phyloP scores from a whole-genome alignment of 2,113 vertebrate genomes.

The Paramormyrops kingsleyae region DNA sequence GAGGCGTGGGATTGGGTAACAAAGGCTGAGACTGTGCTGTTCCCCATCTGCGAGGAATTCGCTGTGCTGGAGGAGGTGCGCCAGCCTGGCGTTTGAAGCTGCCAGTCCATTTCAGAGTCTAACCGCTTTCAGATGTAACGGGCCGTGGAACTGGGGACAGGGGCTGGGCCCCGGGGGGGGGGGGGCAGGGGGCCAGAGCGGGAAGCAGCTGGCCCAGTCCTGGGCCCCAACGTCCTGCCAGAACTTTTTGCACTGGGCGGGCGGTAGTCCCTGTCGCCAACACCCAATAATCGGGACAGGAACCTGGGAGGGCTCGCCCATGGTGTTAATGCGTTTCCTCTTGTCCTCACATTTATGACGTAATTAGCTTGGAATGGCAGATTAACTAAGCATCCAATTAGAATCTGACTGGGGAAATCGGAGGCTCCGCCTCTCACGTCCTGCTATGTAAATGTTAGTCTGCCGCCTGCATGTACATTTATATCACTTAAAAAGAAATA shows the following conservation, averaged over 20 bases:
- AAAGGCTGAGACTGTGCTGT: constrained; percentile 9
- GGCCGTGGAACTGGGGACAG: background rate
- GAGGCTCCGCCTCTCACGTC: background rate
- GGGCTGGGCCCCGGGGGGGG: background rate
- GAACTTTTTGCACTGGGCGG: background rate
- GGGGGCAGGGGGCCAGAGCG: background rate
- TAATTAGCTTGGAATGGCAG: background rate
- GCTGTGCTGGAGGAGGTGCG: background rate
- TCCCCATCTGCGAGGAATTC: constrained; percentile 16
- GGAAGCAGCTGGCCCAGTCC: background rate
- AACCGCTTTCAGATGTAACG: constrained; percentile 16
- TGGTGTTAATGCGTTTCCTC: background rate
- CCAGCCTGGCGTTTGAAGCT: constrained; percentile 10
- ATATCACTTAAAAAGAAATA: background rate
- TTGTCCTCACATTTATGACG: background rate
- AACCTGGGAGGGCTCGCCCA: background rate
- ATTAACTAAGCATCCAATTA: background rate
- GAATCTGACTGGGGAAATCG: background rate
- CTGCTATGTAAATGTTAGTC: background rate
- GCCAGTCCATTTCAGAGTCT: background rate
- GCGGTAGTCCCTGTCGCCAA: background rate
- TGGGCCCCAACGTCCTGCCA: background rate
- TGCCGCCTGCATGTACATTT: background rate
- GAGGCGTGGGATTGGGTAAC: background rate
- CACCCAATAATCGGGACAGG: background rate